Base-by-base conservation (phyloP, 2,797 vertebrate species). In the Hylomyscus alleni region DNA sequence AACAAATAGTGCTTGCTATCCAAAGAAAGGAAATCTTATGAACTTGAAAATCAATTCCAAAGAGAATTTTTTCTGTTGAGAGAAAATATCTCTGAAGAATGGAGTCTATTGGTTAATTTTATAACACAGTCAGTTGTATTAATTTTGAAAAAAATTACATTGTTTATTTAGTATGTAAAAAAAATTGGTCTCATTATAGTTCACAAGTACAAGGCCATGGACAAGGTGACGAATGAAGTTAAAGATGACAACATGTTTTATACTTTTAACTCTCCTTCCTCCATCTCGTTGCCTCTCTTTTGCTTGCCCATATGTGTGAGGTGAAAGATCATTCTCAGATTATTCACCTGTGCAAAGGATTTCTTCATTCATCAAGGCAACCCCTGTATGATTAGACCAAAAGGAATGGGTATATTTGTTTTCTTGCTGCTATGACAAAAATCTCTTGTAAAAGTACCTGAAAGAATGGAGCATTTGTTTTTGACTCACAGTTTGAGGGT, bases 1-100 rank as follows among this genome's bases (percentile, higher is more conserved):
- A 77, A 95, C 58, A 77, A 69, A 62, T 87, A 44, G 26, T 14
- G 29, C 31, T 87, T 34, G 5, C 92, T 90, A 65, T 69, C 75
- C 14, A 31, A 69, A 72, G 20, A 1, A 90, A 91, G 34, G 56
- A 88, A 83, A 83, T 94, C 34, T 95, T 84, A 60, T 80, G 65
- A 89, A 90, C 87, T 94, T 82, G 31, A 34, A 93, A 91, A 44
- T 24, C 34, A 94, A 67, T 10, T 93, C 47, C 62, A 83, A n/a
- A 56, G 40, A 85, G 22, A 91, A 5, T 6, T 82, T 91, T 92
- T 50, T 54, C 29, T 88, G 0, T 26, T 92, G 62, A 97, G n/a
- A 91, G 34, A 82, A 81, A 82, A 29, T 69, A 73, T 80, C 44
- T 89, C 19, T 65, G 31, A 92, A 95, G 24, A 96, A 92, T 85